Evolutionary conservation across 2,888 invertebrate species (phyloP), one percentile per base, ranked within the genome.

Genomic region (Lasioglossum lativentre): DNA sequence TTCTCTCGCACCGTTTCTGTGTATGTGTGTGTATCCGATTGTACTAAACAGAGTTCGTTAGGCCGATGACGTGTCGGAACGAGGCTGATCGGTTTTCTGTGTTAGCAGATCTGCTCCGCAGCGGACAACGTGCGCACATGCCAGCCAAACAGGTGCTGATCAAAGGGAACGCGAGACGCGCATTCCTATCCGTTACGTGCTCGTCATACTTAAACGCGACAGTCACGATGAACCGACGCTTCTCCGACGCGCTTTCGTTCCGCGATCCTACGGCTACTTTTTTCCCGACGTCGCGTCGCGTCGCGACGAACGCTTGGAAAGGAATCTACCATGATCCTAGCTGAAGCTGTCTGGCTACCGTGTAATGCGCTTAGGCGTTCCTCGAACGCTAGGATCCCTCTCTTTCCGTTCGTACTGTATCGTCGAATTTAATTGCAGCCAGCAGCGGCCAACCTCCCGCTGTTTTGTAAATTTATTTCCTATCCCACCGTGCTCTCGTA

Each of bases 131-230:
- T 52, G 23, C 52, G 19, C 66, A 30, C 16, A 19, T 10, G 68
- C 38, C 23, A 68, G 4, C 38, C 68, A 34, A 10, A 45, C 75
- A 85, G 82, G 63, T 84, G 83, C 68, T 66, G 56, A 78, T 42
- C 27, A 27, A 30, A 27, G 40, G 40, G 40, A 40, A 42, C 42
- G 71, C 78, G 40, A 84, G 71, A 85, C 30, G 70, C 71, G 66
- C 75, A 83, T 83, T 85, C 78, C 52, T 16, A 42, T 59, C 19
- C 27, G 52, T 47, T 78, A 75, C 83, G 84, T 85, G 84, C 42
- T 40, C 66, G 74, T 38, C 63, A 40, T 83, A 78, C 66, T 47
- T 63, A 75, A 82, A 73, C 34, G 63, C 40, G 47, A 78, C 19
- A 30, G n/a, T 10, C 40, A 71, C n/a, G 40, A 34, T 6, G 14